Evolutionary conservation across 2,113 vertebrate species (phyloP).

Genomic region (Leptocoma aspasia): DNA sequence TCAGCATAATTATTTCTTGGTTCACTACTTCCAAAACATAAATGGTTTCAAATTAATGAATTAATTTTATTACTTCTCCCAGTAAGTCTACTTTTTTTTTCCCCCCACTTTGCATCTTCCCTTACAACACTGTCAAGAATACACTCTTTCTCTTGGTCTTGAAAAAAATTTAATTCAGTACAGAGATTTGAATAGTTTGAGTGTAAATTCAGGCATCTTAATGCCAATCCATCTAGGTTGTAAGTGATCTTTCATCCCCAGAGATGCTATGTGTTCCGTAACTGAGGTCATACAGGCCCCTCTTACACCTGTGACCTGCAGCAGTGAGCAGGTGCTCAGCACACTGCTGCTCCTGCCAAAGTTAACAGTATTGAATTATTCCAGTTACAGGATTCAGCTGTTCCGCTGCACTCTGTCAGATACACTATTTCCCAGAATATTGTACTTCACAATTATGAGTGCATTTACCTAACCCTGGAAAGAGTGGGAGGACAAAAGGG

Average conservation of each 20-base stretch:
- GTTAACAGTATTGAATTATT: neutral
- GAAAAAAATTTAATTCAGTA: neutral
- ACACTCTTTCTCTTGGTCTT: neutral
- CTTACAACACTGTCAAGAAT: neutral
- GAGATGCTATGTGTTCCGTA: fast-evolving
- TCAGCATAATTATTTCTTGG: neutral
- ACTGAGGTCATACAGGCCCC: neutral
- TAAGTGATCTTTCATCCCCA: neutral
- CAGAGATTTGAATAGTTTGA: neutral
- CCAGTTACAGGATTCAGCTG: neutral
- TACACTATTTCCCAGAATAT: neutral
- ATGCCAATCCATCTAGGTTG: neutral
- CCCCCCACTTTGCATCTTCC: neutral
- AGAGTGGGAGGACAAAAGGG: neutral
- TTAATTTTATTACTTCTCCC: neutral
- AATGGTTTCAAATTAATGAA: neutral
- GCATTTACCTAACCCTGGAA: neutral
- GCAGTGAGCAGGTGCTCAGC: neutral
- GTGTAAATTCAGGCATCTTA: neutral
- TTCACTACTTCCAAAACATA: neutral
- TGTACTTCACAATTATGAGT: neutral
- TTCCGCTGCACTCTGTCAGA: neutral
- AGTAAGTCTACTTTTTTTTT: neutral
- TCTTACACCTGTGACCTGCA: neutral
- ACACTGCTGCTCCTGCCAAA: neutral